Evolutionary conservation across 2,888 invertebrate species (phyloP), one percentile per base, ranked within the genome.

Genomic region (Notodromas monacha): DNA sequence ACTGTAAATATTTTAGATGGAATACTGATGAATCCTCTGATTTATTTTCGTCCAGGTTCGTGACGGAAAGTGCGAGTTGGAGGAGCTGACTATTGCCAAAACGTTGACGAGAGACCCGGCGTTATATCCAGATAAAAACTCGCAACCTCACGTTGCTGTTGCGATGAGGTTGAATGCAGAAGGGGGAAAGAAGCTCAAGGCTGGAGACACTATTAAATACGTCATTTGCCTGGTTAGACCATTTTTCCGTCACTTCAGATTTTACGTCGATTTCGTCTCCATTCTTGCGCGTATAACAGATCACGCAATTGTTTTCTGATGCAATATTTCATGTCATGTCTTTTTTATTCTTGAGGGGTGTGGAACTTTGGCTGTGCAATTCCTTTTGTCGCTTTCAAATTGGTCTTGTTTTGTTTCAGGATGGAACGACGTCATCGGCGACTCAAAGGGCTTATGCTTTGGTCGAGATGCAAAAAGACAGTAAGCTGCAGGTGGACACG

Each of bases 161-260:
- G 89, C 92, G 0, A 42, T 77, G 32, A 58, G 89, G 39, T 57
- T 79, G 41, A 96, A 96, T 48, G 62, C 65, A 42, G 64, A 63
- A 27, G 61, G 60, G 31, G 29, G 8, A 6, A 74, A 73, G 41
- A 65, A 77, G 39, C 66, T 81, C 44, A 68, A 72, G 43, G 69
- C 69, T 40, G 92, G 92, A 1, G 96, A 99, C 45, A 77, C 81
- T 26, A 74, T 99, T 2, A 65, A 77, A 8, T 99, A 92, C 45
- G 61, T 96, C 2, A 76, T 99, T 42, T 96, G 96, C 49, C 61
- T 72, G 47, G 60, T 56, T 33, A 38, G 41, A 34, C n/a, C 12
- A 26, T 14, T 21, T 13, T 21, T 8, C 6, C 21, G 21, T 21
- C n/a, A 8, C 21, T 21, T 21, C 21, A n/a, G n/a, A n/a, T n/a